Conservation (phyloP, 1,140 invertebrate species). For the Pemphigus obesinymphae region DNA sequence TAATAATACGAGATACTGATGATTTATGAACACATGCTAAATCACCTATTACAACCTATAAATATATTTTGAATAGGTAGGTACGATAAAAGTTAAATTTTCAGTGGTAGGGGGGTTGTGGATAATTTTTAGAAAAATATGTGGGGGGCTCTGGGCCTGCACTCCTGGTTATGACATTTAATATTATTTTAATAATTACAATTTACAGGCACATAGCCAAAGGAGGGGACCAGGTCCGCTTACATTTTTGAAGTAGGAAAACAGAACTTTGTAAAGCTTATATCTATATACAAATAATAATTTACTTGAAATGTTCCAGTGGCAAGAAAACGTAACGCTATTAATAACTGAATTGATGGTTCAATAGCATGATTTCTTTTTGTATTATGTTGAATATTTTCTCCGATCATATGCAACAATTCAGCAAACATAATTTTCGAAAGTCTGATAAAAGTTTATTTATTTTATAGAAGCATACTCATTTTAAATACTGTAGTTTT, state of each 20-base stretch:
- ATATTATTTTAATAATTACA: background rate
- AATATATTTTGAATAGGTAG: background rate
- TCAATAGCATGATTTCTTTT: slow-evolving; percentile 36
- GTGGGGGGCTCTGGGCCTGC: too few relatives aligned
- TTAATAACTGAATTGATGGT: slow-evolving; percentile 39
- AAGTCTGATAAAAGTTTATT: background rate
- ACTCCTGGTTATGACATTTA: background rate
- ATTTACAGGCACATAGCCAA: too few relatives aligned
- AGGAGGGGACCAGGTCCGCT: too few relatives aligned
- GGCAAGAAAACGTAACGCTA: slow-evolving; percentile 47
- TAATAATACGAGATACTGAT: slow-evolving; percentile 28
- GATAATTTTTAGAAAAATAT: too few relatives aligned
- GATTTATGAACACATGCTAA: slow-evolving; percentile 5
- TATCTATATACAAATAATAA: background rate
- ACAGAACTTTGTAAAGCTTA: background rate
- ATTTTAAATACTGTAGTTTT: background rate
- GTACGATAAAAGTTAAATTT: background rate
- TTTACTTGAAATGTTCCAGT: slow-evolving; percentile 42
- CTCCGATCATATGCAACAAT: background rate
- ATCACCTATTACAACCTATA: background rate
- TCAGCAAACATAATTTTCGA: background rate
- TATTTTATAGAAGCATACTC: background rate
- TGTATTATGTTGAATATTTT: background rate
- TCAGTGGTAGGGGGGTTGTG: too few relatives aligned
- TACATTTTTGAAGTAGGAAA: too few relatives aligned